These are phyloP conservation scores for Molossus alvarezi DNA, from an alignment of 2,797 vertebrate species.

Conservation along the genomic window DNA sequence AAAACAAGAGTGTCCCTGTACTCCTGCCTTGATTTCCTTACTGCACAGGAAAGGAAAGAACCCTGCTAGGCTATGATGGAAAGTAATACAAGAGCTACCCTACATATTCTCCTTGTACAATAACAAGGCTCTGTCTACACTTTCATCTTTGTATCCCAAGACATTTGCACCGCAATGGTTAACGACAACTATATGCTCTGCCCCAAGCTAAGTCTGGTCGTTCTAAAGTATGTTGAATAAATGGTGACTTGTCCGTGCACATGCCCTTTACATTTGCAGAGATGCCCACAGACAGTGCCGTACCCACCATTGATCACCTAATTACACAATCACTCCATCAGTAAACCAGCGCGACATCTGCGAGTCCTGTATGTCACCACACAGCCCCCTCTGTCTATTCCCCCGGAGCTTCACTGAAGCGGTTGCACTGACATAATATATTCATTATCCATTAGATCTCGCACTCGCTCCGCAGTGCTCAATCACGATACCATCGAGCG, in stretches of 20 bases:
- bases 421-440: conserved; percentile 94
- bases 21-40: conserved; percentile 12
- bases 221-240: conserved; percentile 59
- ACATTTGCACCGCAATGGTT: neutral
- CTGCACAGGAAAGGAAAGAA: neutral
- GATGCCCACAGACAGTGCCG: conserved; percentile 83
- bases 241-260: conserved; percentile 30
- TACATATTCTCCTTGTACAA: neutral
- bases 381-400: conserved; percentile 85
- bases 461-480: conserved; percentile 96
- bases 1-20: neutral
- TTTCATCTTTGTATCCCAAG: conserved; percentile 51
- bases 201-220: conserved; percentile 61
- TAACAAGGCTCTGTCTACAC: conserved; percentile 23
- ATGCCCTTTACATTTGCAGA: conserved; percentile 81
- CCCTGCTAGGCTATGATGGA: neutral
- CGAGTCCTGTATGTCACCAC: conserved; percentile 89
- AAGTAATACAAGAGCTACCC: neutral
- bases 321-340: conserved; percentile 91
- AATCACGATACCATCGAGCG: conserved; percentile 96
- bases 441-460: conserved; percentile 97
- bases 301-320: conserved; percentile 92
- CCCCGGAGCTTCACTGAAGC: conserved; percentile 88
- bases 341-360: conserved; percentile 91
- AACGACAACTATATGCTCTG: conserved; percentile 73